Percentiles rank a stretch among this genome's conserved stretches.
phyloP scores from a whole-genome alignment of 2,888 invertebrate genomes.

The Baccha elongata region DNA sequence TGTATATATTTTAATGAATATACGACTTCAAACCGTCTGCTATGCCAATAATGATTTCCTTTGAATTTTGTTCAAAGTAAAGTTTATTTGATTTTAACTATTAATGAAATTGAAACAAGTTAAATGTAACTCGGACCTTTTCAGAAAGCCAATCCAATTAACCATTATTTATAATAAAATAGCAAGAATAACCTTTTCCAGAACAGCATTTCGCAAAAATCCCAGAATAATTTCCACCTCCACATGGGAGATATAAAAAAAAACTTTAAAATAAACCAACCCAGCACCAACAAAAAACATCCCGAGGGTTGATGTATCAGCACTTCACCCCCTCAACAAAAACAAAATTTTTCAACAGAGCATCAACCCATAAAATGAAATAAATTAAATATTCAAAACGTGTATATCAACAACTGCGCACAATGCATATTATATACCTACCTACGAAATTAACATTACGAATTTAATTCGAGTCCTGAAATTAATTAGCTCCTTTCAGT shows the following conservation, averaged over 20 bases:
- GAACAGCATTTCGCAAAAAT: constrained; percentile 18
- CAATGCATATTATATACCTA: constrained; percentile 50
- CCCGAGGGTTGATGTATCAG: constrained; percentile 36
- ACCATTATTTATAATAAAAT: constrained; percentile 7
- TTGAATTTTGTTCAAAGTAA: too few relatives aligned
- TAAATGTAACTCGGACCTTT: constrained; percentile 1
- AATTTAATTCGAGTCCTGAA: constrained; percentile 21
- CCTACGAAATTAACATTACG: constrained; percentile 12
- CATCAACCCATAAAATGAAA: constrained; percentile 18
- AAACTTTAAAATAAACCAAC: constrained; percentile 34
- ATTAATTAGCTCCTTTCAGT: constrained; percentile 48
- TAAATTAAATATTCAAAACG: constrained; percentile 66
- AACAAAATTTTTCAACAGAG: not conserved
- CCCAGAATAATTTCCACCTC: constrained; percentile 12
- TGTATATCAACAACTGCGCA: constrained; percentile 61
- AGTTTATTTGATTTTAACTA: too few relatives aligned
- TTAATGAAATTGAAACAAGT: too few relatives aligned
- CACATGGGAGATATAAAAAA: constrained; percentile 59
- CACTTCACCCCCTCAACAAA: constrained; percentile 15
- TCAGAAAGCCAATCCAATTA: not conserved
- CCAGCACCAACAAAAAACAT: constrained; percentile 24
- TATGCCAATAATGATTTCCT: too few relatives aligned
- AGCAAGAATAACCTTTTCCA: constrained; percentile 7
- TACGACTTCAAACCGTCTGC: too few relatives aligned
- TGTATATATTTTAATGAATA: too few relatives aligned